These are phyloP conservation scores for Drosophila orosa DNA, from an alignment of 1,140 invertebrate species.

Conservation along the genomic window DNA sequence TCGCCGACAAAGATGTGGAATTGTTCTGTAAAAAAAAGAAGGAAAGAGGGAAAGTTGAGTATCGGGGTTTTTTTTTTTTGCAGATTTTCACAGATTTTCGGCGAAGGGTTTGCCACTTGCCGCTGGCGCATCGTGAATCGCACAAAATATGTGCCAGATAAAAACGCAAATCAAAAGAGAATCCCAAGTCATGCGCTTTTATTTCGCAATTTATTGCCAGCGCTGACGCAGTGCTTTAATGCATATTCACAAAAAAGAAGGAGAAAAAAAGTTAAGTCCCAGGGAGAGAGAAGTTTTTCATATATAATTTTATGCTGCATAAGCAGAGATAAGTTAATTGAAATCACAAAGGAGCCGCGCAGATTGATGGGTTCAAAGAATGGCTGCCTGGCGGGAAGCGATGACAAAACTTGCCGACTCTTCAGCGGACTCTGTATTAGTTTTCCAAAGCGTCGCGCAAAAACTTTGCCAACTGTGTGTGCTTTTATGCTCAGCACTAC, in stretches of 20 bases:
- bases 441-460: slow-evolving; percentile 34
- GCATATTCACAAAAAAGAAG: slow-evolving; percentile 39
- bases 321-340: slow-evolving; percentile 56
- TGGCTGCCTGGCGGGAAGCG: slow-evolving; percentile 6
- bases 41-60: slow-evolving; percentile 29
- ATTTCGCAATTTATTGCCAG: slow-evolving; percentile 48
- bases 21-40: slow-evolving; percentile 90
- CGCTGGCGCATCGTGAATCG: slow-evolving; percentile 42
- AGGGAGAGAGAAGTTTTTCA: slow-evolving; percentile 27
- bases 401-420: slow-evolving; percentile 33
- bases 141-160: slow-evolving; percentile 57
- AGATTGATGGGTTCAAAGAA: slow-evolving; percentile 43
- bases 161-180: slow-evolving; percentile 54
- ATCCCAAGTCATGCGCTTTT: slow-evolving; percentile 53
- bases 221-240: slow-evolving; percentile 42
- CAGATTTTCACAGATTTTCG: slow-evolving; percentile 21
- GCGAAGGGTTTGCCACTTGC: slow-evolving; percentile 24
- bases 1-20: slow-evolving; percentile 99
- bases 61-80: slow-evolving; percentile 33
- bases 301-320: slow-evolving; percentile 55
- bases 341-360: slow-evolving; percentile 46
- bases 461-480: slow-evolving; percentile 35
- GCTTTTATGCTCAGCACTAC: neutral
- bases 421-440: slow-evolving; percentile 26
- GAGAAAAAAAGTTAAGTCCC: slow-evolving; percentile 7